These are phyloP conservation scores for Dioctria rufipes DNA, from an alignment of 2,888 invertebrate genomes.

Conservation along the genomic window DNA sequence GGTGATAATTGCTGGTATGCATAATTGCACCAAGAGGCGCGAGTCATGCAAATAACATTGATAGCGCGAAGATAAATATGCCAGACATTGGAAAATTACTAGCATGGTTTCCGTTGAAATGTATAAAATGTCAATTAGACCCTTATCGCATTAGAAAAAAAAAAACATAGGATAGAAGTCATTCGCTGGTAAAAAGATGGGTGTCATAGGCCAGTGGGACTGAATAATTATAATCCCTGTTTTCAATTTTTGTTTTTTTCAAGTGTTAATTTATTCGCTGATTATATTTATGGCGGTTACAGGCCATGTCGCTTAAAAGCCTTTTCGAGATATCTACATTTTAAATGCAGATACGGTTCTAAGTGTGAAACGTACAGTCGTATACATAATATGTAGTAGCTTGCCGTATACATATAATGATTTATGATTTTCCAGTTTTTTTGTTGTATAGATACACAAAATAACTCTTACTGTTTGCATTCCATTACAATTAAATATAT, in stretches of 20 bases:
- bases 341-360: neutral
- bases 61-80: neutral
- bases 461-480: too few species aligned
- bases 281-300: slow-evolving; percentile 25
- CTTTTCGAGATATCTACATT: neutral
- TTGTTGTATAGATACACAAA: too few species aligned
- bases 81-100: neutral
- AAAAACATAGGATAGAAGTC: too few species aligned
- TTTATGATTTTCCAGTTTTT: too few species aligned
- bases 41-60: slow-evolving; percentile 27
- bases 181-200: neutral
- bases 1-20: slow-evolving; percentile 33
- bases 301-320: slow-evolving; percentile 1
- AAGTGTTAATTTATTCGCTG: slow-evolving; percentile 47
- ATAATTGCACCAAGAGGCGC: neutral
- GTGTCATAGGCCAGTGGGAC: slow-evolving; percentile 2
- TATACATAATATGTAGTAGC: too few species aligned
- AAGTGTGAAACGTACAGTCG: slow-evolving; percentile 34
- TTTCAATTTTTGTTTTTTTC: neutral
- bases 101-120: neutral
- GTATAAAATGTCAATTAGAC: neutral
- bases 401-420: too few species aligned
- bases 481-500: too few species aligned
- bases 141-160: too few species aligned
- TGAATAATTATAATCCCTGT: slow-evolving; percentile 15